A percentile compares a stretch with the other conserved stretches of the same genome.
Conservation (phyloP, 2,888 invertebrate species). For the Drosophila maculinotata region DNA sequence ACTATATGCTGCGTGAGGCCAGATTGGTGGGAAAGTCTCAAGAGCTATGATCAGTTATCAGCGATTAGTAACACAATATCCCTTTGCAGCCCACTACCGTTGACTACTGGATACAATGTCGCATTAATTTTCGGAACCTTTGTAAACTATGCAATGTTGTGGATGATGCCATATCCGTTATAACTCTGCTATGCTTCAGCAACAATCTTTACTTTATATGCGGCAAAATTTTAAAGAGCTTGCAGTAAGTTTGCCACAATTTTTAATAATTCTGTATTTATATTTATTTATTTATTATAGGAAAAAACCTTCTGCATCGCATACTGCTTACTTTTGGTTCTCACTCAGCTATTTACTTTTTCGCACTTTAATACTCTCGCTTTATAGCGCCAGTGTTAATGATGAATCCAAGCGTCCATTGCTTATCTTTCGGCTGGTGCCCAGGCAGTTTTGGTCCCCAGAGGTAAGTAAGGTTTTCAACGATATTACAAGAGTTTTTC, state of each 20-base stretch:
- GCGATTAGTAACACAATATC: neutral
- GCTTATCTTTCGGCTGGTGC: constrained; percentile 84
- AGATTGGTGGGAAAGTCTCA: constrained; percentile 82
- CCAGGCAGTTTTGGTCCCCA: constrained; percentile 84
- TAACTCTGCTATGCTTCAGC: constrained; percentile 86
- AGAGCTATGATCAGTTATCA: neutral
- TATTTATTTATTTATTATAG: constrained; percentile 54
- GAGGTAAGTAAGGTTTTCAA: constrained; percentile 82
- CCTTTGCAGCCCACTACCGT: constrained; percentile 73
- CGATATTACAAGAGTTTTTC: neutral
- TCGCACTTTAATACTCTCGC: constrained; percentile 86
- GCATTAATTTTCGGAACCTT: constrained; percentile 86
- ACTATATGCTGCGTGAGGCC: constrained; percentile 84
- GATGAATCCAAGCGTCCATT: constrained; percentile 86
- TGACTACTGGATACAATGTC: constrained; percentile 86
- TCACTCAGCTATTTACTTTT: constrained; percentile 86
- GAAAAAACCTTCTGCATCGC: constrained; percentile 82
- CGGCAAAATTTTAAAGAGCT: constrained; percentile 86
- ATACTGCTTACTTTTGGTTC: constrained; percentile 87
- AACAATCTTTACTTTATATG: constrained; percentile 88
- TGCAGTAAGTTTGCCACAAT: constrained; percentile 81
- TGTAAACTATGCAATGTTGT: constrained; percentile 86
- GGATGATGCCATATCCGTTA: constrained; percentile 86
- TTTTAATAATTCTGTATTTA: neutral
- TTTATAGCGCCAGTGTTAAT: constrained; percentile 87